These are phyloP conservation scores for Tenebrio molitor DNA, from an alignment of 1,140 invertebrate genomes.

Conservation along the genomic window DNA sequence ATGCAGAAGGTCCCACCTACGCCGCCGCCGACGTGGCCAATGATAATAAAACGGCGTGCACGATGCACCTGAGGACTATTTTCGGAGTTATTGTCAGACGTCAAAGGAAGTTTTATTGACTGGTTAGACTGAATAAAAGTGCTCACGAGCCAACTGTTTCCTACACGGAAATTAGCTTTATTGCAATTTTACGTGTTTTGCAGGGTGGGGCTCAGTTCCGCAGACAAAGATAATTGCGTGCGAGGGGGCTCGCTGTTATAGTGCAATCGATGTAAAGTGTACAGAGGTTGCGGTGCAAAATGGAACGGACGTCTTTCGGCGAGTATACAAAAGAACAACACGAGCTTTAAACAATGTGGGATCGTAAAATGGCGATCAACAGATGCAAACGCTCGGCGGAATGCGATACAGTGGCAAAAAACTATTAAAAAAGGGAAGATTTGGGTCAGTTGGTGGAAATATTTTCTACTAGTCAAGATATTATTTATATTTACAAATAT, in stretches of 20 bases:
- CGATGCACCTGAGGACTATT: slow-evolving; percentile 24
- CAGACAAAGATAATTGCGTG: slow-evolving; percentile 3
- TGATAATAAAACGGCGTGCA: not conserved
- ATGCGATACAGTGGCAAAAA: no score
- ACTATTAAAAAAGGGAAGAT: no score
- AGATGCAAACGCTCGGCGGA: no score
- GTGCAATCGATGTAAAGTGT: no score
- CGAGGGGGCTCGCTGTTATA: not conserved
- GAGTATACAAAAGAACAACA: no score
- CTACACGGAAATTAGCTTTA: slow-evolving; percentile 22
- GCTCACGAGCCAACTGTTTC: slow-evolving; percentile 26
- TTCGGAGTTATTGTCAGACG: not conserved
- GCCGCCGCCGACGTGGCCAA: not conserved
- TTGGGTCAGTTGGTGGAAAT: no score
- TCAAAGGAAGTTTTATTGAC: slow-evolving; percentile 16
- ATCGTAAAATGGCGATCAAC: no score
- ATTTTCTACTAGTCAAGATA: no score
- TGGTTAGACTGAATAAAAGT: slow-evolving; percentile 9
- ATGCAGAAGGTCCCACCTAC: not conserved
- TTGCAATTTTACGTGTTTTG: slow-evolving; percentile 22
- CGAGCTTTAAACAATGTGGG: no score
- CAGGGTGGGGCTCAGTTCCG: not conserved
- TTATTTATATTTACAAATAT: no score
- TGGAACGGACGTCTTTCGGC: not conserved
- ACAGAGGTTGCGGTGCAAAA: no score